Evolutionary conservation across 2,888 invertebrate species (phyloP).

Genomic region (Agapostemon virescens): DNA sequence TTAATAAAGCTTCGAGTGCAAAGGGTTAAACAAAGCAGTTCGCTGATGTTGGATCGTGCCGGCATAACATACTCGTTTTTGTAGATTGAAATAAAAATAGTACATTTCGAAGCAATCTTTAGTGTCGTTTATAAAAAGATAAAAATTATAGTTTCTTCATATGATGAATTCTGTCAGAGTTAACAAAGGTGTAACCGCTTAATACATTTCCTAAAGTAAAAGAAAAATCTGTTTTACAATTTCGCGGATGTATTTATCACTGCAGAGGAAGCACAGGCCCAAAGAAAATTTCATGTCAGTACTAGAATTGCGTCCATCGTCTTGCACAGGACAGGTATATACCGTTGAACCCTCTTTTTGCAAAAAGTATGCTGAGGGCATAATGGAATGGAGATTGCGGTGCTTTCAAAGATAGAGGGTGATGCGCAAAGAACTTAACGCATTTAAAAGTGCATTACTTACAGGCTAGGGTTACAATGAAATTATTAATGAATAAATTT

Average conservation of each 20-base stretch:
- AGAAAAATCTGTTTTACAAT: background rate
- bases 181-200: background rate
- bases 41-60: no score
- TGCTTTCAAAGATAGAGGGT: background rate
- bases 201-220: background rate
- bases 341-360: constrained; percentile 7
- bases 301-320: background rate
- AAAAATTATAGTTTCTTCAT: no score
- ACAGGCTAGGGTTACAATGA: background rate
- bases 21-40: no score
- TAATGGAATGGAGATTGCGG: constrained; percentile 1
- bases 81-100: no score
- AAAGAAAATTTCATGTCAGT: background rate
- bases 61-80: no score
- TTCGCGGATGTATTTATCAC: background rate
- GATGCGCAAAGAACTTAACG: background rate
- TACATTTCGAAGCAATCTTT: no score
- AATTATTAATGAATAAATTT: background rate
- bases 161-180: no score
- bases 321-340: constrained; percentile 10
- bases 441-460: background rate
- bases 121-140: no score
- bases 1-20: no score
- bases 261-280: background rate
- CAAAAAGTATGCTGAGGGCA: constrained; percentile 10